Percentiles rank a stretch among this genome's conserved stretches.
phyloP scores from a whole-genome alignment of 2,888 invertebrate species.

The Hedya salicella region DNA sequence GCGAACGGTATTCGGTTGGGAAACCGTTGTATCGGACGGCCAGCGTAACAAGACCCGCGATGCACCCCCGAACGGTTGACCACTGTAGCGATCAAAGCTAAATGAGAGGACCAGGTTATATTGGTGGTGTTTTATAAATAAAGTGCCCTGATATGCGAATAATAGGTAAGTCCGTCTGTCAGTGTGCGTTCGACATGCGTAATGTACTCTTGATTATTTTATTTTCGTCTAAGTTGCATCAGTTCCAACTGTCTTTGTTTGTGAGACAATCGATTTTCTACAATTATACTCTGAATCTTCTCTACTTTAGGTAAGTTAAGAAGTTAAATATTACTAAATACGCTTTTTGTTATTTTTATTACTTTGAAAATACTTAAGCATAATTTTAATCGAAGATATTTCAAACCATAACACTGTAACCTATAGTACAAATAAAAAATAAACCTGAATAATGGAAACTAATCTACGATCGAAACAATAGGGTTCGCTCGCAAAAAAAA shows the following conservation, averaged over 20 bases:
- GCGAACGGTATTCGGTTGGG: slow-evolving; percentile 82
- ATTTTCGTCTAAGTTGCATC: slow-evolving; percentile 62
- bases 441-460: slow-evolving; percentile 16
- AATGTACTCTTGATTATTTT: slow-evolving; percentile 58
- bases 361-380: neutral
- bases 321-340: neutral
- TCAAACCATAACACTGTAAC: neutral
- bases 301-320: neutral
- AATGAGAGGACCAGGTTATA: slow-evolving; percentile 66
- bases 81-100: slow-evolving; percentile 52
- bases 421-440: slow-evolving; percentile 1
- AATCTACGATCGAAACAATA: slow-evolving; percentile 39
- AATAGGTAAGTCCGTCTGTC: slow-evolving; percentile 76
- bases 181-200: slow-evolving; percentile 59
- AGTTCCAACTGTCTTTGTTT: slow-evolving; percentile 41
- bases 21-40: slow-evolving; percentile 76
- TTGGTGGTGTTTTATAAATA: slow-evolving; percentile 78
- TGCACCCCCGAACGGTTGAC: slow-evolving; percentile 55
- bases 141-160: slow-evolving; percentile 81
- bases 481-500: slow-evolving; percentile 37
- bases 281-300: slow-evolving; percentile 2
- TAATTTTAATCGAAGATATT: neutral
- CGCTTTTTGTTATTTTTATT: neutral
- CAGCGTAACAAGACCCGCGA: slow-evolving; percentile 62
- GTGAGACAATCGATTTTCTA: slow-evolving; percentile 34